Base-by-base conservation (phyloP, 2,888 invertebrate species). In the Scrobipalpa costella region DNA sequence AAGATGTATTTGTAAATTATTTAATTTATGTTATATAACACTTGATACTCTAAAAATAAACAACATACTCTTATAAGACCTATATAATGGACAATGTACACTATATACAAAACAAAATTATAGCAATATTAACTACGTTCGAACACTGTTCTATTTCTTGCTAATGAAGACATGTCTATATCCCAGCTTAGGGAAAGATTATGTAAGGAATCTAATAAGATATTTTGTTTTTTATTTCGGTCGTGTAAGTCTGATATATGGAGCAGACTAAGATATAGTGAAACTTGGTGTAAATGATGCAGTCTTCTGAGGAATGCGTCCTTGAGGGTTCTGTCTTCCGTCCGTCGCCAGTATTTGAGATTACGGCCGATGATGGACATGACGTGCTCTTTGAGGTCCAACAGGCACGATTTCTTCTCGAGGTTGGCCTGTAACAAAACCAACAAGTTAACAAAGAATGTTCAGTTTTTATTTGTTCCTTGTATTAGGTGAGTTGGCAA, bases 341-440 rank as follows among this genome's bases (percentile, higher is more conserved):
- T 79, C 40, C 83, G 80, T 1, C 94, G 85, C 93, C 93, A 94
- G 66, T 92, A 88, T 67, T 86, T 88, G 17, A 94, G 83, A 57
- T 92, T 92, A 65, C 84, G 83, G 36, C 89, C 90, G 61, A 94
- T 92, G 1, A 92, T 70, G 2, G 87, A 81, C 2, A 88, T 82
- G 11, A 92, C 90, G 73, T 93, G 92, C 55, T 90, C 86, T 64
- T 90, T 88, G 44, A 93, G 78, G 61, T 91, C 88, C 66, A 80
- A 85, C 13, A 93, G 75, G 70, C 93, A 94, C 0, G 81, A 77
- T 52, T 79, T 84, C 73, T 87, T 91, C 62, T 90, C 88, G 3
- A 69, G 68, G 7, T 71, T 72, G 11, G 76, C 77, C 93, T 90
- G 82, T 34, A 76, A 80, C 63, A 71, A 36, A 7, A 2, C n/a